phyloP scores from a whole-genome alignment of 2,113 vertebrate species.

The Cololabis saira region DNA sequence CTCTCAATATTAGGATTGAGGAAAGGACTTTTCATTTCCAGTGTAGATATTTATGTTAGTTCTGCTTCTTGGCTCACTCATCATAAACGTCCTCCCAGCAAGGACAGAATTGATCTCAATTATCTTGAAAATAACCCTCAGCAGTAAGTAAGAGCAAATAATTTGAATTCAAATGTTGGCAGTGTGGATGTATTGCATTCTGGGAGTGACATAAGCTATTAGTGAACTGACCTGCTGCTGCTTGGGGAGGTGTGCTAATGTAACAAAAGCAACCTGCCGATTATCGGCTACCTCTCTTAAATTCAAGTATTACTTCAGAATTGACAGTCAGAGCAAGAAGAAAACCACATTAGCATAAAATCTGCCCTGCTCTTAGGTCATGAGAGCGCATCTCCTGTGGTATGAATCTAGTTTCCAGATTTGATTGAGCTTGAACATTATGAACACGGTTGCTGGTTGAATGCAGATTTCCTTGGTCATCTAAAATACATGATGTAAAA shows the following conservation, averaged over 20 bases:
- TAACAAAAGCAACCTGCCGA: constrained; percentile 23
- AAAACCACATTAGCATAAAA: constrained; percentile 10
- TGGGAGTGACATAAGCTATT: constrained; percentile 20
- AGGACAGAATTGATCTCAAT: constrained; percentile 46
- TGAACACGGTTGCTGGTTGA: not conserved
- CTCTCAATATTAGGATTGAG: not conserved
- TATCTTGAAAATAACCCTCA: constrained; percentile 43
- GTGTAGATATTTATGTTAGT: constrained; percentile 26
- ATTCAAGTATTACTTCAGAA: constrained; percentile 18
- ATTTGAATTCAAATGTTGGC: constrained; percentile 39
- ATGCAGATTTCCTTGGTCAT: not conserved
- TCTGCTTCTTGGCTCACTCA: constrained; percentile 21
- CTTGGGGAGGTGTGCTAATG: constrained; percentile 14
- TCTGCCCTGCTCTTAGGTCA: not conserved
- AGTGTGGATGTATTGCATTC: constrained; percentile 16
- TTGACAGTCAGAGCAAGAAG: not conserved
- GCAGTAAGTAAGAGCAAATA: constrained; percentile 28
- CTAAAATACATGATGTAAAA: not conserved
- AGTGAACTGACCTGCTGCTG: constrained; percentile 35
- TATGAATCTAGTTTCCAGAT: not conserved
- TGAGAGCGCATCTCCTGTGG: constrained; percentile 1
- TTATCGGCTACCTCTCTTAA: constrained; percentile 28
- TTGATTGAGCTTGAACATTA: not conserved
- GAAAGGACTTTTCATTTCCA: not conserved
- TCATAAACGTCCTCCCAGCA: constrained; percentile 30